Base-by-base conservation (phyloP, 2,888 invertebrate genomes). In the Cheilosia soror region DNA sequence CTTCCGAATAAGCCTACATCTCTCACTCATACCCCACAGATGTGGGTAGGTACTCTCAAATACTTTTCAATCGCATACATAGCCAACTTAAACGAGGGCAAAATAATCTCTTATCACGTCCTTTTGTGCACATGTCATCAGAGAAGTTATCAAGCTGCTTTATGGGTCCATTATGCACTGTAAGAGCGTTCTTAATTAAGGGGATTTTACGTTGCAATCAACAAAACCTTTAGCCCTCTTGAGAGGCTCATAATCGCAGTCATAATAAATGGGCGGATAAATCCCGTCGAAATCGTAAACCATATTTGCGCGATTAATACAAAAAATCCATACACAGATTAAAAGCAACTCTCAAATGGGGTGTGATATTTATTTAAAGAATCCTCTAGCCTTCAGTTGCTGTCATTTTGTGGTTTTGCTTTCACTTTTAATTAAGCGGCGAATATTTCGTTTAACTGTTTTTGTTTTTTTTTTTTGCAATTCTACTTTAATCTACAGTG, bases 191-290 rank as follows among this genome's bases (percentile, higher is more conserved):
- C 79, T 84, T 84, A 84, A 84, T 84, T 80, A 84, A 75, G 55
- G 58, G 65, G 69, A 53, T 80, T 84, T 84, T 80, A 84, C 80
- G 84, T 69, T 80, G 80, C 75, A 75, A 84, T 84, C 84, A 84
- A 84, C 84, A 84, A 71, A 84, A 71, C 72, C 68, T 63, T 68
- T 40, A 42, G 68, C 55, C 69, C 78, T 58, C 57, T 49, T 40
- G 37, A 13, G 57, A 20, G 27, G 31, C 73, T 51, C 83, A 57
- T 83, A 78, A 83, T 79, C 69, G 58, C 60, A 25, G 58, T 15
- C 53, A 60, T 60, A 42, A 84, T 80, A 65, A 58, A 58, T 57
- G 37, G 44, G 63, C 42, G 73, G 44, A 63, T 42, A 66, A 58
- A 62, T n/a, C 2, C 33, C 33, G 33, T 20, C 2, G 20, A 20